phyloP scores from a whole-genome alignment of 2,113 vertebrate genomes.

The Entomyzon cyanotis region DNA sequence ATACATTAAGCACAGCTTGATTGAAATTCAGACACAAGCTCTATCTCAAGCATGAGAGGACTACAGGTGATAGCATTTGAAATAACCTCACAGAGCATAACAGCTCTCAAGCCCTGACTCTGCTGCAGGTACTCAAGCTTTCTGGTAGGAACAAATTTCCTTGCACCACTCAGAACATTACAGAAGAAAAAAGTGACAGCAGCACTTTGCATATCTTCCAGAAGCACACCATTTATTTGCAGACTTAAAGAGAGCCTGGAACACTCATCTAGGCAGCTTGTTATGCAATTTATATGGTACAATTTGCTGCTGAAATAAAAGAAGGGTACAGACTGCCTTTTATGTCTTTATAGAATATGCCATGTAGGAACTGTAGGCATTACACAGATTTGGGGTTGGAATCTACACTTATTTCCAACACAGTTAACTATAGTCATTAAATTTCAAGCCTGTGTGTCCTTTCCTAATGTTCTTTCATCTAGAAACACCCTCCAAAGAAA shows the following conservation, averaged over 20 bases:
- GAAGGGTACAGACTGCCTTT: neutral
- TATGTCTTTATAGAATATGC: neutral
- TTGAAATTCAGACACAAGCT: neutral
- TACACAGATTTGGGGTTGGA: neutral
- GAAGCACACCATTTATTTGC: constrained; percentile 7
- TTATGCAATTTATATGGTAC: neutral
- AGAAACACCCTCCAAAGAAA: constrained; percentile 6
- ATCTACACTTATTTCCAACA: neutral
- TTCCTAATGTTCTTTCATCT: neutral
- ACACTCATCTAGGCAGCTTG: neutral
- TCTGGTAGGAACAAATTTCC: neutral
- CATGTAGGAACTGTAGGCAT: neutral
- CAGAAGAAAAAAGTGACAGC: neutral
- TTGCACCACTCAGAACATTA: neutral
- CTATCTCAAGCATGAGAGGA: neutral
- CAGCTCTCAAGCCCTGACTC: neutral
- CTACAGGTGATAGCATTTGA: neutral
- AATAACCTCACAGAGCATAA: neutral
- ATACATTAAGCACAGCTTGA: neutral
- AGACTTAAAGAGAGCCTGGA: neutral
- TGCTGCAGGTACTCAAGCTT: neutral
- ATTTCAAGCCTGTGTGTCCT: neutral
- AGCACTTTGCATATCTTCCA: neutral
- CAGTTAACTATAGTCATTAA: neutral
- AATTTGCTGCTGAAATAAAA: neutral